A percentile compares a stretch with the other conserved stretches of the same genome.
Conservation (phyloP, 1,140 invertebrate species). For the Lordiphosa collinella region DNA sequence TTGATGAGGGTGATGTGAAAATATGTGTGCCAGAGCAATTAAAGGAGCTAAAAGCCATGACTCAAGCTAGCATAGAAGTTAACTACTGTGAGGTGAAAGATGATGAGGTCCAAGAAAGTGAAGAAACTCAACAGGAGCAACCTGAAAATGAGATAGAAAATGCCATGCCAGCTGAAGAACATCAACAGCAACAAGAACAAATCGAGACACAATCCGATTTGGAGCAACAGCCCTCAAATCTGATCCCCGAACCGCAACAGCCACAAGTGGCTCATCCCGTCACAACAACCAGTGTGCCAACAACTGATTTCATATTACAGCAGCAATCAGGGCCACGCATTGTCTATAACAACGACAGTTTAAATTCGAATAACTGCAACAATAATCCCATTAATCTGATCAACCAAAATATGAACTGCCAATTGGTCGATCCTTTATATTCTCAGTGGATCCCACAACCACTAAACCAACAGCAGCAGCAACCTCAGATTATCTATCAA, state of each 20-base stretch:
- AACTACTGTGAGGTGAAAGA: background rate
- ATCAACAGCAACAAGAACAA: background rate
- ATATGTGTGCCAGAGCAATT: slow-evolving; percentile 9
- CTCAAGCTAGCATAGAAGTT: slow-evolving; percentile 1
- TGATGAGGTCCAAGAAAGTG: background rate
- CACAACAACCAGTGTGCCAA: background rate
- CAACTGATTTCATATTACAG: background rate
- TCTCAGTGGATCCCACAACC: slow-evolving; percentile 10
- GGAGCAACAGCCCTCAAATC: background rate
- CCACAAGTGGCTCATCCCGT: background rate
- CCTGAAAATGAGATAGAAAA: background rate
- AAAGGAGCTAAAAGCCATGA: background rate
- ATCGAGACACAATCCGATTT: background rate
- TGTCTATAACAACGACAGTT: background rate
- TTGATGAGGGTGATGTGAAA: slow-evolving; percentile 2
- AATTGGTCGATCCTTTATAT: background rate
- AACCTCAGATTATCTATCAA: slow-evolving; percentile 19
- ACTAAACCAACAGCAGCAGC: slow-evolving; percentile 11
- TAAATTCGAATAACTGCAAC: background rate
- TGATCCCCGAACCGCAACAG: background rate
- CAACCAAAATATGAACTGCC: slow-evolving; percentile 15
- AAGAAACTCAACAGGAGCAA: background rate
- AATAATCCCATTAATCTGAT: slow-evolving; percentile 12
- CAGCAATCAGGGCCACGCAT: slow-evolving; percentile 28
- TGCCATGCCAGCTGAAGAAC: background rate